Percentiles rank a stretch among this genome's conserved stretches.
Evolutionary conservation across 2,113 vertebrate genomes (phyloP).

Genomic region (Calidris pugnax): DNA sequence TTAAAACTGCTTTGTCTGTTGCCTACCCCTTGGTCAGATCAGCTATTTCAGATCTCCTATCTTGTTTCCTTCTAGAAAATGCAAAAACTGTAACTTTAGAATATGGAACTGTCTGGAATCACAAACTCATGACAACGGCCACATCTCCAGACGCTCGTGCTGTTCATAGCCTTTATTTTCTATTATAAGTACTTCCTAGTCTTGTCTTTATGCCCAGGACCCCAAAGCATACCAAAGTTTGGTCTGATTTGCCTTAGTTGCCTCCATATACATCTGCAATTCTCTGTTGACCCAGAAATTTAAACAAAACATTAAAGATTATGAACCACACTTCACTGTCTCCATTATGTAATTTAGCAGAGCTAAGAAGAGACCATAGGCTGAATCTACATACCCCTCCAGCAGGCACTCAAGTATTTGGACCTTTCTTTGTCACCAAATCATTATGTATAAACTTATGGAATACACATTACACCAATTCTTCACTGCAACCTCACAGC

Average conservation of each 20-base stretch:
- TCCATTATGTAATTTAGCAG: not conserved
- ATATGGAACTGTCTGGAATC: not conserved
- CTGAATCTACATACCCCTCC: not conserved
- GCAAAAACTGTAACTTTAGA: not conserved
- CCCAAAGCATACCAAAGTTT: not conserved
- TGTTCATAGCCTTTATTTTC: not conserved
- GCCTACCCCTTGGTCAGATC: not conserved
- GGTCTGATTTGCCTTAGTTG: not conserved
- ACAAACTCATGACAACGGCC: not conserved
- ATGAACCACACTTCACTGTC: not conserved
- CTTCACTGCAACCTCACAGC: not conserved
- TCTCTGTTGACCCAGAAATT: not conserved
- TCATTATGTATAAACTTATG: not conserved
- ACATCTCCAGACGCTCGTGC: fast-evolving
- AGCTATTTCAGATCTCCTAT: not conserved
- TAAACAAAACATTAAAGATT: not conserved
- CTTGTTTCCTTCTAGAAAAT: not conserved
- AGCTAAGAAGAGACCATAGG: not conserved
- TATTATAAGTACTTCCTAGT: not conserved
- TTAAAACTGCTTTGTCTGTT: not conserved
- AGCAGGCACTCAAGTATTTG: not conserved
- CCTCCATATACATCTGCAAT: not conserved
- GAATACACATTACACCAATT: not conserved
- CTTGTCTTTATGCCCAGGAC: not conserved
- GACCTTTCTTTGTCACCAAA: not conserved